Conservation (phyloP, 2,113 vertebrate genomes). For the Eretmochelys imbricata region DNA sequence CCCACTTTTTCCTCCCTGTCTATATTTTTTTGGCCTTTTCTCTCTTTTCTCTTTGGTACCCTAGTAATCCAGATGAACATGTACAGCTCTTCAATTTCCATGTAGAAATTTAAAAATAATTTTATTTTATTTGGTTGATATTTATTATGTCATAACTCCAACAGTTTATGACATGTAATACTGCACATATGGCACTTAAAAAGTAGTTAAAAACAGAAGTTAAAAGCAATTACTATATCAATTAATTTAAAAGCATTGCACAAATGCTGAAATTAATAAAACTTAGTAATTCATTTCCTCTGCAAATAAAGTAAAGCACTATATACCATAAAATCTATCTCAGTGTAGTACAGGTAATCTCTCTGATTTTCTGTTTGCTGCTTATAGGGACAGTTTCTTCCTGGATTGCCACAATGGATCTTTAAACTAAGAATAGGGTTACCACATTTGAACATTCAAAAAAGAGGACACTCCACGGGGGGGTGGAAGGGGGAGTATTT, state of each 20-base stretch:
- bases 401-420: too few species aligned
- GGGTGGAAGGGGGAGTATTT: too few species aligned
- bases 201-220: neutral
- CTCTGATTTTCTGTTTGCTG: neutral
- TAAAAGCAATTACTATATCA: neutral
- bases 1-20: neutral
- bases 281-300: neutral
- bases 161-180: neutral
- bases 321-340: too few species aligned
- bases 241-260: neutral
- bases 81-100: neutral
- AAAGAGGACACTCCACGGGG: too few species aligned
- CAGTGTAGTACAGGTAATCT: neutral
- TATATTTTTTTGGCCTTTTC: neutral
- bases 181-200: neutral
- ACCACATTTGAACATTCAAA: too few species aligned
- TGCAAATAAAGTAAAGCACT: neutral
- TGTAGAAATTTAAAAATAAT: neutral
- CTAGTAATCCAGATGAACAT: neutral
- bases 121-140: neutral
- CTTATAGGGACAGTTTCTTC: too few species aligned
- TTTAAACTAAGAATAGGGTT: neutral
- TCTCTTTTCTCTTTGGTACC: neutral
- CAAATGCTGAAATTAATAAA: neutral
- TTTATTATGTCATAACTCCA: neutral